Conservation (phyloP, 2,113 vertebrate genomes). For the Oceanites oceanicus region DNA sequence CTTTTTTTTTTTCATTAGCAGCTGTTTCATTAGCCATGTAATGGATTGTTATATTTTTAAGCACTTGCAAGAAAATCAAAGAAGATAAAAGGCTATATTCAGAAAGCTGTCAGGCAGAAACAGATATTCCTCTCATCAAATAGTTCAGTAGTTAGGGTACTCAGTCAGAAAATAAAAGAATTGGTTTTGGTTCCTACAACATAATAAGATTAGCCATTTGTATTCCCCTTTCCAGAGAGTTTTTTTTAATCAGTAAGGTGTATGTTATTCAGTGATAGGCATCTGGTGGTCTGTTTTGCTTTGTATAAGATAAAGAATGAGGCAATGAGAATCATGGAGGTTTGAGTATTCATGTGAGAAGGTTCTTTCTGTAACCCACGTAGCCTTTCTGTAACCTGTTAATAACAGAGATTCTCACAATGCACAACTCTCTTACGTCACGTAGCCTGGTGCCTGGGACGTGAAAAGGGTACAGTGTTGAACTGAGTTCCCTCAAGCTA, state of each 20-base stretch:
- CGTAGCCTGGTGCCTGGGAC: not conserved
- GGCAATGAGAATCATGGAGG: not conserved
- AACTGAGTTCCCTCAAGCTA: not conserved
- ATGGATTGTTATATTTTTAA: not conserved
- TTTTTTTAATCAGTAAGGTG: not conserved
- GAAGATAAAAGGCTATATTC: not conserved
- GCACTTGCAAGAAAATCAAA: not conserved
- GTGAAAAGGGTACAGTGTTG: not conserved
- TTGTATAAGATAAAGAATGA: not conserved
- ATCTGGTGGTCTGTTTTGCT: not conserved
- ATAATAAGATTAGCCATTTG: not conserved
- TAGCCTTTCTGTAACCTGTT: not conserved
- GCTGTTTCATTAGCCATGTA: not conserved
- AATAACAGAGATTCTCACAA: not conserved
- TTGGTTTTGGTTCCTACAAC: not conserved
- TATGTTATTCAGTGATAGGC: not conserved
- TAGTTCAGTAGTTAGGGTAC: not conserved
- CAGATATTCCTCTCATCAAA: not conserved
- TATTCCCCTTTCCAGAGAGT: not conserved
- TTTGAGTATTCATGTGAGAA: not conserved
- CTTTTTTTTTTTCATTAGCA: not conserved
- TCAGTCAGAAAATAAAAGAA: not conserved
- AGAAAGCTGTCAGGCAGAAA: not conserved
- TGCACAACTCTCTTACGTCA: fast-evolving
- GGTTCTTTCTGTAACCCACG: not conserved